These are phyloP conservation scores for Sinodicranocentrus sp. DNA, from an alignment of 2,888 invertebrate genomes.

Conservation along the genomic window DNA sequence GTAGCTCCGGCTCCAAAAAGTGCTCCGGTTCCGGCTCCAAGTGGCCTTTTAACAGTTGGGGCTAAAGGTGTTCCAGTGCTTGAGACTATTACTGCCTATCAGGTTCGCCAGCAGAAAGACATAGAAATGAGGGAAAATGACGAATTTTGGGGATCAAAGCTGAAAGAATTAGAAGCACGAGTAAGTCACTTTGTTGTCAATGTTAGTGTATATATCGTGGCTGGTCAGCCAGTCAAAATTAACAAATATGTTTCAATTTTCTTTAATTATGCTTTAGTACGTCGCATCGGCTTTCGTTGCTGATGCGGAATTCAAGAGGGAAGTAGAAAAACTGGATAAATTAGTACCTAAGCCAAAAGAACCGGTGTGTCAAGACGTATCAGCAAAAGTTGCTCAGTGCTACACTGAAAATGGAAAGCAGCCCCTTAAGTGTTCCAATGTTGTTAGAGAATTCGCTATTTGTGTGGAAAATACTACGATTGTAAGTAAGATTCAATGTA, in stretches of 20 bases:
- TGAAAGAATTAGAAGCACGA: constrained; percentile 73
- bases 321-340: constrained; percentile 73
- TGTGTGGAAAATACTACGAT: constrained; percentile 72
- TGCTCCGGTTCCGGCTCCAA: constrained; percentile 35
- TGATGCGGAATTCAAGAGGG: constrained; percentile 73
- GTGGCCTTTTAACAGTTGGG: constrained; percentile 67
- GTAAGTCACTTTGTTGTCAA: constrained; percentile 54
- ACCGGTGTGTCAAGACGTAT: constrained; percentile 67
- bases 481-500: constrained; percentile 33
- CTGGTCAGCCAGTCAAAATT: too few species aligned
- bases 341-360: constrained; percentile 73
- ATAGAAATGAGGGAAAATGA: constrained; percentile 74
- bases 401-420: constrained; percentile 72
- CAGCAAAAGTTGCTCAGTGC: constrained; percentile 73
- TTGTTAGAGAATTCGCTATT: constrained; percentile 73
- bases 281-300: constrained; percentile 74
- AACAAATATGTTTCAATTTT: constrained; percentile 8
- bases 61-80: constrained; percentile 66
- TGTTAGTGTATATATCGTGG: too few species aligned
- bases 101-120: constrained; percentile 75
- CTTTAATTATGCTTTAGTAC: too few species aligned
- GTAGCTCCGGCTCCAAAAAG: not conserved
- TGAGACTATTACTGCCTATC: constrained; percentile 75
- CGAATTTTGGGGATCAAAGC: constrained; percentile 70
- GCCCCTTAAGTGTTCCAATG: constrained; percentile 74